phyloP scores from a whole-genome alignment of 2,888 invertebrate species.

The Hydrotaea cyrtoneurina region DNA sequence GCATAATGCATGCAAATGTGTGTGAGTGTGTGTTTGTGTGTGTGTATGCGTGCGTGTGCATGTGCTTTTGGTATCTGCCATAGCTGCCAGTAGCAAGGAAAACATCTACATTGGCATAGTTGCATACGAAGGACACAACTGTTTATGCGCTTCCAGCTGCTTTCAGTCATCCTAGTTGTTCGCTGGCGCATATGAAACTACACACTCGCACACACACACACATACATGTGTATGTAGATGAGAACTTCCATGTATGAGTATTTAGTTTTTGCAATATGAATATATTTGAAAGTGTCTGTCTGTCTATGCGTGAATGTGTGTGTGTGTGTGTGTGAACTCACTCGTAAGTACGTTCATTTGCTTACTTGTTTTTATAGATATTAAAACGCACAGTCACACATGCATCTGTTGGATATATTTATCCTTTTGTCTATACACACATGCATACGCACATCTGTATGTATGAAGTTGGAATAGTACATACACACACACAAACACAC shows the following conservation, averaged over 20 bases:
- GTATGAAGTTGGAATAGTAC: too few relatives aligned
- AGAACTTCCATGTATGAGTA: conserved; percentile 8
- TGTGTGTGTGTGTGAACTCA: conserved; percentile 19
- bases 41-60: background rate
- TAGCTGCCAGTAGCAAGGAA: conserved; percentile 27
- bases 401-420: background rate
- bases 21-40: background rate
- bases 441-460: background rate
- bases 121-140: conserved; percentile 45
- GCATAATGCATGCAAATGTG: conserved; percentile 30
- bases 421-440: background rate
- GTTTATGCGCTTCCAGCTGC: conserved; percentile 46
- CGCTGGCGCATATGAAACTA: background rate
- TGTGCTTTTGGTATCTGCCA: background rate
- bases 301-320: background rate
- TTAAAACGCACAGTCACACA: conserved; percentile 1
- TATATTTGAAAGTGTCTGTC: conserved; percentile 11
- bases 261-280: conserved; percentile 26
- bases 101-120: conserved; percentile 47
- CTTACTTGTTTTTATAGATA: conserved; percentile 25
- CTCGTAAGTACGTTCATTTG: conserved; percentile 39
- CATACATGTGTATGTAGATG: background rate
- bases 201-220: conserved; percentile 18
- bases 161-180: conserved; percentile 42
- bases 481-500: too few relatives aligned